A percentile compares a stretch with the other conserved stretches of the same genome.
phyloP scores from a whole-genome alignment of 2,797 vertebrate genomes.

The Echiichthys vipera region DNA sequence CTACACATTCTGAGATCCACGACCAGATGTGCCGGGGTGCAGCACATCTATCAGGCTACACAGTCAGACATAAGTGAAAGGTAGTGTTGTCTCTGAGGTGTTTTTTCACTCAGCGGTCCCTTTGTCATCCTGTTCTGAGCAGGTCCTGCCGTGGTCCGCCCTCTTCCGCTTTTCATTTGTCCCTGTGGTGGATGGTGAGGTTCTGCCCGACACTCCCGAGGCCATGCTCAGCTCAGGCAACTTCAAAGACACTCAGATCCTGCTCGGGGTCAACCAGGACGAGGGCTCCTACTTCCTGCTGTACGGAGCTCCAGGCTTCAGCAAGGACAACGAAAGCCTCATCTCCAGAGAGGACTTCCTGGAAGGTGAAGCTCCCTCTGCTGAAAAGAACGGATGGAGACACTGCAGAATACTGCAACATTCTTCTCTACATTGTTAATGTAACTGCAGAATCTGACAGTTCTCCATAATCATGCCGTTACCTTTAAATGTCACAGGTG shows the following conservation, averaged over 20 bases:
- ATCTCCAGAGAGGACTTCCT: conserved; percentile 93
- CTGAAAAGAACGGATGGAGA: neutral
- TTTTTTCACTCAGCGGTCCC: neutral
- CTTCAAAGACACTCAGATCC: conserved; percentile 89
- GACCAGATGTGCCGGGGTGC: neutral
- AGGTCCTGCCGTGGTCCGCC: conserved; percentile 87
- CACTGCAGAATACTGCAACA: neutral
- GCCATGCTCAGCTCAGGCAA: conserved; percentile 87
- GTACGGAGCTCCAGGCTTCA: conserved; percentile 94
- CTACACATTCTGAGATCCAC: too few relatives aligned
- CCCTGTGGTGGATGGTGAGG: conserved; percentile 91
- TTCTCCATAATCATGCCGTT: too few relatives aligned
- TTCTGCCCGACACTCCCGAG: conserved; percentile 89
- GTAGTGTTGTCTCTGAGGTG: neutral
- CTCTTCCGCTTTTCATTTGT: conserved; percentile 95
- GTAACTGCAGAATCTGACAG: neutral
- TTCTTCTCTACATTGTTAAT: neutral
- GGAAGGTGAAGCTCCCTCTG: conserved; percentile 72
- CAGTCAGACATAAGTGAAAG: neutral
- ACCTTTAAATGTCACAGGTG: conserved; percentile 68
- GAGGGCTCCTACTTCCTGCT: conserved; percentile 94
- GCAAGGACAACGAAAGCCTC: conserved; percentile 94
- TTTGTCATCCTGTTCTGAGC: conserved; percentile 12
- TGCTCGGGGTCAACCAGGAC: conserved; percentile 93
- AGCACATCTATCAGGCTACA: neutral